Conservation (phyloP, 2,888 invertebrate genomes). For the Timema podura region DNA sequence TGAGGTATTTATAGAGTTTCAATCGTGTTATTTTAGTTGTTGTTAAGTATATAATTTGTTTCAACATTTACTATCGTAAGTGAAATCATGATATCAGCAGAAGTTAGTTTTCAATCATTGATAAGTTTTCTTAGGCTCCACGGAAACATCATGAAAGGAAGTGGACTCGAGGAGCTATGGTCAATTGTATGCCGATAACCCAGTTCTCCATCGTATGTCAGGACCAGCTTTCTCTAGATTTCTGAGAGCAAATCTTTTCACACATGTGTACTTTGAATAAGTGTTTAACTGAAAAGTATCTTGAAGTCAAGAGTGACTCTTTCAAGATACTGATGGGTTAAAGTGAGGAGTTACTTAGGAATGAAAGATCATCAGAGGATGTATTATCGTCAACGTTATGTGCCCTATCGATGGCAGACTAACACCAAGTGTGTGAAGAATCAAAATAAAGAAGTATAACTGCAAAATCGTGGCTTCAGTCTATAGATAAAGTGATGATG, state of each 20-base stretch:
- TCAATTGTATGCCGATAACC: not conserved
- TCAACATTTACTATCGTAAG: no score
- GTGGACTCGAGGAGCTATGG: not conserved
- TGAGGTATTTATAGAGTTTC: no score
- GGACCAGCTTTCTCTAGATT: not conserved
- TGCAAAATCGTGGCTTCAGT: slow-evolving; percentile 1
- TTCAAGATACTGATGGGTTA: not conserved
- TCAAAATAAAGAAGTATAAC: not conserved
- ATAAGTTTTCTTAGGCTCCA: no score
- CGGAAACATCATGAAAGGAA: no score
- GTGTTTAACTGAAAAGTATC: not conserved
- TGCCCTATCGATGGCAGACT: not conserved
- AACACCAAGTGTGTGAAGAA: not conserved
- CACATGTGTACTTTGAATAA: not conserved
- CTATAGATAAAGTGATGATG: not conserved
- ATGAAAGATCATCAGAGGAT: not conserved
- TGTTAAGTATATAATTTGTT: no score
- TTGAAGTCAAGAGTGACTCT: slow-evolving; percentile 4
- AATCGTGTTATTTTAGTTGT: no score
- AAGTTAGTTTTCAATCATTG: no score
- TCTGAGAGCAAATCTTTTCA: not conserved
- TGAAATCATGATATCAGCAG: no score
- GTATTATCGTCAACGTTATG: not conserved
- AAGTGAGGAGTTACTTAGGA: not conserved
- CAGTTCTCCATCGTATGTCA: not conserved